Conservation (phyloP, 2,888 invertebrate species). For the Ophion ellenae region DNA sequence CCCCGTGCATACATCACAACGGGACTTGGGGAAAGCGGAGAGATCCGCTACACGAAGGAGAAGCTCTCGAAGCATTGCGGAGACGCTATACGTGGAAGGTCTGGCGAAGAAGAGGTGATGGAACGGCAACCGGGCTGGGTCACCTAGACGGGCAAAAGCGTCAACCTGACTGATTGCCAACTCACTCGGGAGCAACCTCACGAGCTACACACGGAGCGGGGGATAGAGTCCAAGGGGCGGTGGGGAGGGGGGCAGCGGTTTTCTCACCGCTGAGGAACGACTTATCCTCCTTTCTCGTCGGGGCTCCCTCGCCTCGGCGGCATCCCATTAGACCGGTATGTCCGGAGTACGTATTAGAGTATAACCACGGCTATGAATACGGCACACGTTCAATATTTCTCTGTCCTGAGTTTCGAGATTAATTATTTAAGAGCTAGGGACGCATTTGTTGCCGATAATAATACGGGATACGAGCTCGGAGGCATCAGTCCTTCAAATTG, state of each 20-base stretch:
- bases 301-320: slow-evolving; percentile 38
- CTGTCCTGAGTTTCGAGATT: slow-evolving; percentile 49
- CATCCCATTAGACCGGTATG: slow-evolving; percentile 62
- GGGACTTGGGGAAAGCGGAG: slow-evolving; percentile 49
- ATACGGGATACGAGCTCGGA: slow-evolving; percentile 19
- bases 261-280: slow-evolving; percentile 64
- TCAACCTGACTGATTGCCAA: slow-evolving; percentile 82
- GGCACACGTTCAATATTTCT: slow-evolving; percentile 61
- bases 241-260: slow-evolving; percentile 42
- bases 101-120: slow-evolving; percentile 77
- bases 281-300: slow-evolving; percentile 62
- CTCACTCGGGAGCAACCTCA: slow-evolving; percentile 74
- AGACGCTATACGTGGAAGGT: slow-evolving; percentile 16
- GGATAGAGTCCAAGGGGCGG: slow-evolving; percentile 29
- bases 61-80: slow-evolving; percentile 18
- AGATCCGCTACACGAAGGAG: slow-evolving; percentile 34
- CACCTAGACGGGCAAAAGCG: slow-evolving; percentile 76
- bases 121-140: slow-evolving; percentile 79
- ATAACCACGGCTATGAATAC: slow-evolving; percentile 59
- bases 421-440: slow-evolving; percentile 63
- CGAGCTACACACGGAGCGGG: slow-evolving; percentile 40
- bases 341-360: slow-evolving; percentile 57
- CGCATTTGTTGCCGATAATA: slow-evolving; percentile 20
- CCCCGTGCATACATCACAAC: slow-evolving; percentile 82
- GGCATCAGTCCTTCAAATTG: slow-evolving; percentile 24